These are phyloP conservation scores for Xestia xanthographa DNA, from an alignment of 2,888 invertebrate genomes.

Conservation along the genomic window DNA sequence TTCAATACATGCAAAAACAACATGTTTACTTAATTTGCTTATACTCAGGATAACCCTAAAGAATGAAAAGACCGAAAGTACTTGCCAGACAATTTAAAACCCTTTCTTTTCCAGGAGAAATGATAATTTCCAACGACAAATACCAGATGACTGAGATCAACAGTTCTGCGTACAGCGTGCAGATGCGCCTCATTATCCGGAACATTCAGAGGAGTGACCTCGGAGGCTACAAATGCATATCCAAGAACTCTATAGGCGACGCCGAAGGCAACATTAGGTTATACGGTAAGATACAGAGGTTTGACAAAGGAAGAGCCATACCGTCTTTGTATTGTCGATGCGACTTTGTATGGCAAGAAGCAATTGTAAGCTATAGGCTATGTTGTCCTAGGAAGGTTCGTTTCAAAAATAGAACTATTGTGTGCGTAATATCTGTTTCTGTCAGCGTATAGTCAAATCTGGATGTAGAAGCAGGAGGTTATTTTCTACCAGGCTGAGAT, in stretches of 20 bases:
- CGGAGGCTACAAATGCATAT: constrained; percentile 97
- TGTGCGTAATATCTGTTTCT: constrained; percentile 18
- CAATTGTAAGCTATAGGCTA: constrained; percentile 7
- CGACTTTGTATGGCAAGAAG: constrained; percentile 38
- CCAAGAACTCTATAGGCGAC: constrained; percentile 97
- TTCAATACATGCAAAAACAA: not conserved
- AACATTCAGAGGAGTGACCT: constrained; percentile 94
- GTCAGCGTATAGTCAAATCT: not conserved
- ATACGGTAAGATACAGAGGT: constrained; percentile 92
- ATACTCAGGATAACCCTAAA: not conserved
- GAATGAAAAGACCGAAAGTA: not conserved
- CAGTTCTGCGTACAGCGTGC: constrained; percentile 95
- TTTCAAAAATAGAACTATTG: constrained; percentile 29
- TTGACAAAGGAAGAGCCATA: constrained; percentile 34
- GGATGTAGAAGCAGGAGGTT: not conserved
- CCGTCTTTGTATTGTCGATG: constrained; percentile 36
- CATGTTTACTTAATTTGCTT: not conserved
- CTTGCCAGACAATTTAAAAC: not conserved
- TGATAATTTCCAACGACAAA: constrained; percentile 97
- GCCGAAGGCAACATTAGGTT: constrained; percentile 97
- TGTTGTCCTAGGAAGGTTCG: not conserved
- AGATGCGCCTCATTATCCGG: constrained; percentile 95
- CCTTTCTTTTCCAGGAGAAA: constrained; percentile 92
- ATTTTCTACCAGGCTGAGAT: not conserved
- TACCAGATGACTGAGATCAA: constrained; percentile 95